These are phyloP conservation scores for Marasmarcha lunaedactyla DNA, from an alignment of 2,888 invertebrate species.

Conservation along the genomic window DNA sequence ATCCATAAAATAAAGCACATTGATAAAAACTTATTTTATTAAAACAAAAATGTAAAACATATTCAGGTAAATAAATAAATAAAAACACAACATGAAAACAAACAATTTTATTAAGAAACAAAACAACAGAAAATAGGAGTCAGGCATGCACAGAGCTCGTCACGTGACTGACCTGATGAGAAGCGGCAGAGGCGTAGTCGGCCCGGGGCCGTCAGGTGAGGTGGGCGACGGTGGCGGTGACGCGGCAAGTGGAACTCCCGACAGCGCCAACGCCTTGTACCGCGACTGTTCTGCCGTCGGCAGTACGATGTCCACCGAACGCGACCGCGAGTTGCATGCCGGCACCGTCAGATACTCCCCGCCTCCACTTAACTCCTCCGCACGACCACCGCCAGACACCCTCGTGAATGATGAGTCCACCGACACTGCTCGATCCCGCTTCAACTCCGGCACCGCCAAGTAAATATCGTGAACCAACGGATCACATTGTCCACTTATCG, in stretches of 20 bases:
- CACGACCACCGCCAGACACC: slow-evolving; percentile 77
- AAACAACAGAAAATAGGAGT: no score
- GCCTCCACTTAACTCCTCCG: slow-evolving; percentile 76
- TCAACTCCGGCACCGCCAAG: slow-evolving; percentile 84
- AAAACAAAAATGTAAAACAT: no score
- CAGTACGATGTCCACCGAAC: slow-evolving; percentile 89
- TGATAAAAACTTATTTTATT: no score
- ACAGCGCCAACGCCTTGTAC: slow-evolving; percentile 84
- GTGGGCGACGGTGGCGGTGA: slow-evolving; percentile 31
- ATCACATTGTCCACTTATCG: slow-evolving; percentile 37
- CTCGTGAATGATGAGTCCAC: slow-evolving; percentile 90
- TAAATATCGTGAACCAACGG: slow-evolving; percentile 77
- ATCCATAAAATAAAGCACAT: no score
- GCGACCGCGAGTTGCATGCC: slow-evolving; percentile 78
- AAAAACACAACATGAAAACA: no score
- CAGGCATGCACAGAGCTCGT: no score
- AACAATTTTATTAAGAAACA: no score
- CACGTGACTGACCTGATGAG: neutral
- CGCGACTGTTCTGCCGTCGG: slow-evolving; percentile 88
- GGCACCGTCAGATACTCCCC: slow-evolving; percentile 77
- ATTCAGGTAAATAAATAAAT: no score
- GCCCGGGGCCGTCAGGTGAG: slow-evolving; percentile 12
- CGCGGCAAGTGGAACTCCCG: no score
- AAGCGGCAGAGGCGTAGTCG: no score
- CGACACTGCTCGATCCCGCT: slow-evolving; percentile 87